These are phyloP conservation scores for Oligia strigilis DNA, from an alignment of 2,888 invertebrate genomes.

Conservation along the genomic window DNA sequence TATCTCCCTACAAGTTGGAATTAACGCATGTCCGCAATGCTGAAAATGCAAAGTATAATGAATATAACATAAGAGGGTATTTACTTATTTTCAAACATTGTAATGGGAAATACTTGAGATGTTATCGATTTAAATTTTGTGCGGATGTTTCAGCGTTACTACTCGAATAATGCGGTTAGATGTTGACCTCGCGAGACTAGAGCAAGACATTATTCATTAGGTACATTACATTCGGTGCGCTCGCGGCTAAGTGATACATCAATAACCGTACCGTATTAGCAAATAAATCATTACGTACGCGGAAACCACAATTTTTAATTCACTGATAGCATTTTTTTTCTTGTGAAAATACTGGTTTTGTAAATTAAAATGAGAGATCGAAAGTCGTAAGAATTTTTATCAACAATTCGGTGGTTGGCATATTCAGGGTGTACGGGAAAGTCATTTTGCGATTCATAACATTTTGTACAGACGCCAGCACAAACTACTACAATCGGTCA, in stretches of 20 bases:
- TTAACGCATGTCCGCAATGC: neutral
- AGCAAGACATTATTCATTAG: neutral
- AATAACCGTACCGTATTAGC: neutral
- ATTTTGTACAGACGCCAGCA: too few relatives aligned
- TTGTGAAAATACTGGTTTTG: too few relatives aligned
- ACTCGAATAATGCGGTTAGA: neutral
- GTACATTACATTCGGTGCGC: neutral
- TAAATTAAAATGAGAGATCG: neutral
- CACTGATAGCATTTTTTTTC: neutral
- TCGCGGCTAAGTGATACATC: neutral
- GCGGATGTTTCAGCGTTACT: neutral
- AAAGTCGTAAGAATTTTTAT: neutral
- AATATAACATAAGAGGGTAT: neutral
- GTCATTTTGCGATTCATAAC: neutral
- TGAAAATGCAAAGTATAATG: neutral
- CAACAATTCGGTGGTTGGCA: neutral
- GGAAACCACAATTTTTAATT: neutral
- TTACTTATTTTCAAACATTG: neutral
- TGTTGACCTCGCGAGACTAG: neutral
- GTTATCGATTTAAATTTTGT: neutral
- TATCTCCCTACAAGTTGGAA: constrained; percentile 7
- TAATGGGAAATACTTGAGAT: neutral
- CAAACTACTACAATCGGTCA: too few relatives aligned
- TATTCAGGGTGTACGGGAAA: neutral
- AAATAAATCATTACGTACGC: neutral